Percentiles rank a stretch among this genome's conserved stretches.
Evolutionary conservation across 2,113 vertebrate species (phyloP).

Genomic region (Uria lomvia): DNA sequence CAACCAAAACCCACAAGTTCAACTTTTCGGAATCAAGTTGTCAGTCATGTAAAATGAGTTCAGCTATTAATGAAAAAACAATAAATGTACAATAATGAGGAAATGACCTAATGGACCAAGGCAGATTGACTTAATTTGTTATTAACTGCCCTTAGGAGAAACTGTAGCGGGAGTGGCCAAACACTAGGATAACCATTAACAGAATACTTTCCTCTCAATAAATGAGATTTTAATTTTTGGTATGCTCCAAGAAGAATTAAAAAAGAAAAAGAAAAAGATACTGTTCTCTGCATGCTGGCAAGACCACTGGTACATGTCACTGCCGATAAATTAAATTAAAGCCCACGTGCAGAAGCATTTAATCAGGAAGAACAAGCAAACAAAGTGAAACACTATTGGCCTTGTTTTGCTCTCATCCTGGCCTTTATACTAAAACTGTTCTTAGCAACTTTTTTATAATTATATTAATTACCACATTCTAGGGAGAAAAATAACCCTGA

Average conservation of each 20-base stretch:
- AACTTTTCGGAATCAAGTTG: not conserved
- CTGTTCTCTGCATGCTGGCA: slow-evolving; percentile 13
- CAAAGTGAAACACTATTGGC: slow-evolving; percentile 22
- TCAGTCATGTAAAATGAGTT: slow-evolving; percentile 46
- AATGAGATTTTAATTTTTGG: not conserved
- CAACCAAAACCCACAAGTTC: not conserved
- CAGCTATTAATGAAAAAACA: slow-evolving; percentile 52
- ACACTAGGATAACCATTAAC: slow-evolving; percentile 23
- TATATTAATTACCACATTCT: slow-evolving; percentile 27
- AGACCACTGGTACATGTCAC: not conserved
- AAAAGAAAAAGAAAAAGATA: not conserved
- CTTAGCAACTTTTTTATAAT: slow-evolving; percentile 13
- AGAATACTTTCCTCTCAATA: not conserved
- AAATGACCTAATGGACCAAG: slow-evolving; percentile 57
- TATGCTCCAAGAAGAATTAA: not conserved
- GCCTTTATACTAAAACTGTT: not conserved
- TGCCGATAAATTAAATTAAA: slow-evolving; percentile 61
- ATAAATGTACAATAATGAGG: slow-evolving; percentile 48
- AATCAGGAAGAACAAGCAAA: slow-evolving; percentile 37
- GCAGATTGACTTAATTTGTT: slow-evolving; percentile 54
- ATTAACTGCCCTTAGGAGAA: slow-evolving; percentile 48
- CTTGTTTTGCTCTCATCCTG: slow-evolving; percentile 10
- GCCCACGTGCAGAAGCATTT: slow-evolving; percentile 37
- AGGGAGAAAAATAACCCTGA: slow-evolving; percentile 8
- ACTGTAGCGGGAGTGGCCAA: not conserved